Percentiles rank a stretch among this genome's conserved stretches.
phyloP scores from a whole-genome alignment of 2,113 vertebrate genomes.

The Zeus faber region DNA sequence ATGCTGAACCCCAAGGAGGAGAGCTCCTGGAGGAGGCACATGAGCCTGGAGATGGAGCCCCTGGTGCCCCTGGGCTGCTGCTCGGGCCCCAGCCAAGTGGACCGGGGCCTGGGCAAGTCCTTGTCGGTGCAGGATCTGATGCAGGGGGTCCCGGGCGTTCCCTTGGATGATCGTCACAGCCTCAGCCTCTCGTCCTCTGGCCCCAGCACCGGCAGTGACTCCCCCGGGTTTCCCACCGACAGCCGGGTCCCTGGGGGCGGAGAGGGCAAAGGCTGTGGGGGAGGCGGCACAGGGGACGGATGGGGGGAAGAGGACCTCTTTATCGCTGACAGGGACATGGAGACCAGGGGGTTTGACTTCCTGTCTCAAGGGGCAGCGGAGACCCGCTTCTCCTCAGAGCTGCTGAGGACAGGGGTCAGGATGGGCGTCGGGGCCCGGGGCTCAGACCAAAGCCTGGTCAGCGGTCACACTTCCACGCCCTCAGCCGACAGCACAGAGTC shows the following conservation, averaged over 20 bases:
- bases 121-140: slow-evolving; percentile 94
- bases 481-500: slow-evolving; percentile 79
- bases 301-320: slow-evolving; percentile 94
- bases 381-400: slow-evolving; percentile 79
- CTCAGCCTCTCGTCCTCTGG: slow-evolving; percentile 66
- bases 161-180: slow-evolving; percentile 76
- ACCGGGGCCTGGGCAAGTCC: slow-evolving; percentile 84
- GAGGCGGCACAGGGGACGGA: slow-evolving; percentile 69
- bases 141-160: slow-evolving; percentile 62
- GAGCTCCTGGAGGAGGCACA: slow-evolving; percentile 83
- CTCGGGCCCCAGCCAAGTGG: slow-evolving; percentile 53
- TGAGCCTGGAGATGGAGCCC: slow-evolving; percentile 85
- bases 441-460: slow-evolving; percentile 73
- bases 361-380: slow-evolving; percentile 73
- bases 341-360: slow-evolving; percentile 78
- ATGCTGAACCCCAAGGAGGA: slow-evolving; percentile 77
- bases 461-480: slow-evolving; percentile 55
- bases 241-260: slow-evolving; percentile 69
- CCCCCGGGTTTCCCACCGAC: slow-evolving; percentile 78
- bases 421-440: slow-evolving; percentile 49
- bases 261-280: slow-evolving; percentile 77
- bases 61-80: slow-evolving; percentile 72
- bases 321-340: slow-evolving; percentile 88
- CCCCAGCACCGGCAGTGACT: slow-evolving; percentile 77
- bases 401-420: slow-evolving; percentile 82